Evolutionary conservation across 2,113 vertebrate genomes (phyloP), one percentile per base, ranked within the genome.

Genomic region (Sphyrna mokarran): DNA sequence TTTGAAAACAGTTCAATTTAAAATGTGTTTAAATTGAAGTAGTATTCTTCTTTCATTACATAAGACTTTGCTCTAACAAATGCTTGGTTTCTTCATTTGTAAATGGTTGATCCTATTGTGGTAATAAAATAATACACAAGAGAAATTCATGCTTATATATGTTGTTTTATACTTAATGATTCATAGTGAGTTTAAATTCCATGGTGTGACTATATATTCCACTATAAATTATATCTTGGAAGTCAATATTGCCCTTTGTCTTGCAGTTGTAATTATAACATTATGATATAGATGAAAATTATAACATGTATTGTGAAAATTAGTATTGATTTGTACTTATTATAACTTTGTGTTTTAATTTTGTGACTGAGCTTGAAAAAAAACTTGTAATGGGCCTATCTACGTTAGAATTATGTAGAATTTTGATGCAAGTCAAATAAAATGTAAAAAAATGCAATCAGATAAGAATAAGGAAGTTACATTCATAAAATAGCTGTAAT

Each of bases 301-400:
- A 72, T 69, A 58, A 95, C 11, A 96, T 97, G 96, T 96, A 87
- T 96, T 96, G 90, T 94, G 29, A 29, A 96, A 97, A 96, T 93
- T 96, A 94, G 61, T 96, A 96, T 96, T 97, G 97, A 97, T 96
- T 97, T 95, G 95, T 95, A 95, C 95, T 72, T 43, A 29, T 1
- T 95, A 91, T 2, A 7, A 95, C 58, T 96, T 43, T 72, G 20
- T 94, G 26, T 43, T 43, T 54, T 70, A 14, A 40, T 70, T 94
- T 72, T 70, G 94, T 23, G 37, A 76, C 22, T 72, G 70, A 26
- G 20, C 54, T 48, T 54, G 11, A 72, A 76, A 68, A 68, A 68
- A 95, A 26, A 70, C 26, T 54, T 72, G 48, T 54, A 5, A 33
- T 5, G 4, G 0, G n/a, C 11, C 13, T 14, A 13, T 3, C 40